These are phyloP conservation scores for Oligia strigilis DNA, from an alignment of 2,888 invertebrate genomes.

Conservation along the genomic window DNA sequence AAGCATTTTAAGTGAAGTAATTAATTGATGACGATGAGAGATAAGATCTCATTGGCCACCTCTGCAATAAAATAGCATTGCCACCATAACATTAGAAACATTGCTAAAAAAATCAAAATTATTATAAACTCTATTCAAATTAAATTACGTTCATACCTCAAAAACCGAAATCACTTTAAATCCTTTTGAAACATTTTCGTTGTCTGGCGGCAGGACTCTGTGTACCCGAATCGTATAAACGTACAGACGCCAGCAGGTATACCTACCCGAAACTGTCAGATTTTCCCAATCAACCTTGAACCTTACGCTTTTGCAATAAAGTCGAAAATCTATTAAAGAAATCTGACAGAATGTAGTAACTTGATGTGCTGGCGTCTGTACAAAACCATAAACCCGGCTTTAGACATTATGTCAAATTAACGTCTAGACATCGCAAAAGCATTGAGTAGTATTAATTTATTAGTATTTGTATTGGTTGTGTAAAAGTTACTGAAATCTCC, in stretches of 20 bases:
- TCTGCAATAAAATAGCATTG: not conserved
- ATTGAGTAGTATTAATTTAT: slow-evolving; percentile 46
- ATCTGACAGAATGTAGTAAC: too few relatives aligned
- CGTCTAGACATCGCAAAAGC: slow-evolving; percentile 47
- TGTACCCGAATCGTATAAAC: slow-evolving; percentile 37
- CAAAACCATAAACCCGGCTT: slow-evolving; percentile 20
- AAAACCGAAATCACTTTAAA: slow-evolving; percentile 12
- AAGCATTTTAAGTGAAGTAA: not conserved
- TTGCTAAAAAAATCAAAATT: not conserved
- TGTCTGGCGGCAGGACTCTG: not conserved
- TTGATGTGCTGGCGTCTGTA: too few relatives aligned
- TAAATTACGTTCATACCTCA: not conserved
- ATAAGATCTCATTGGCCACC: not conserved
- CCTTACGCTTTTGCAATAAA: too few relatives aligned
- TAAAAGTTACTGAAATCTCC: slow-evolving; percentile 21
- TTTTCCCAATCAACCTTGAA: too few relatives aligned
- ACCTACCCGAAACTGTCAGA: too few relatives aligned
- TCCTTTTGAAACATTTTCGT: slow-evolving; percentile 10
- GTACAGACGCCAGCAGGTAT: too few relatives aligned
- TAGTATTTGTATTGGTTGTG: slow-evolving; percentile 32
- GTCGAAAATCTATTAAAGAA: too few relatives aligned
- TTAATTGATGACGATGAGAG: not conserved
- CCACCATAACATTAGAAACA: not conserved
- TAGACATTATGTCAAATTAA: too few relatives aligned
- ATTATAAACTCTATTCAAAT: slow-evolving; percentile 11